A percentile compares a stretch with the other conserved stretches of the same genome.
phyloP scores from a whole-genome alignment of 2,888 invertebrate species.

The Dolichopus griseipennis region DNA sequence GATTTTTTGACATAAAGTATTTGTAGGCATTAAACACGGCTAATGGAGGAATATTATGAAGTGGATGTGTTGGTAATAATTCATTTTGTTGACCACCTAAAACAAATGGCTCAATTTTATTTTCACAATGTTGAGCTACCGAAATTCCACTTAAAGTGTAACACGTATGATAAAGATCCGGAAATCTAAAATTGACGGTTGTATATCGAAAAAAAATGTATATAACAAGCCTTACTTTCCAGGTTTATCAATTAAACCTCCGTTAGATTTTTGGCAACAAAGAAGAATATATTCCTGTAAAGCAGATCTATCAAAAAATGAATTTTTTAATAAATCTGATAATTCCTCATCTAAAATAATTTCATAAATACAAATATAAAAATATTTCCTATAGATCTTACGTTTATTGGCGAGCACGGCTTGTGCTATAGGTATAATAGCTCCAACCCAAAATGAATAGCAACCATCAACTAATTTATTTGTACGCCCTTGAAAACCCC shows the following conservation, averaged over 20 bases:
- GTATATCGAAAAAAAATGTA: not conserved
- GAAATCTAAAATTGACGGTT: conserved; percentile 49
- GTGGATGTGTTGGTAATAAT: conserved; percentile 66
- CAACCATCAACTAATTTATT: conserved; percentile 98
- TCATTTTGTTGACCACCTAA: conserved; percentile 62
- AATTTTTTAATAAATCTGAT: conserved; percentile 27
- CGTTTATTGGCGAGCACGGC: conserved; percentile 54
- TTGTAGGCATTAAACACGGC: conserved; percentile 47
- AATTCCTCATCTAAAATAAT: conserved; percentile 14
- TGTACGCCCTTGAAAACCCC: conserved; percentile 95
- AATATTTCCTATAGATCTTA: conserved; percentile 18
- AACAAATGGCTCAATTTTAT: conserved; percentile 46
- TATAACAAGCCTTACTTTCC: conserved; percentile 61
- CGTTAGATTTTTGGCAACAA: conserved; percentile 79
- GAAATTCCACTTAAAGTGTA: conserved; percentile 92
- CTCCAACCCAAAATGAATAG: conserved; percentile 99
- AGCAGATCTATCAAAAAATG: conserved; percentile 72
- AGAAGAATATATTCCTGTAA: conserved; percentile 91
- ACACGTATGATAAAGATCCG: conserved; percentile 95
- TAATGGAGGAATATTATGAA: conserved; percentile 72
- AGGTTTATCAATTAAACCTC: conserved; percentile 94
- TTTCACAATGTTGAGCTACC: conserved; percentile 69
- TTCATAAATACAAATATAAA: not conserved
- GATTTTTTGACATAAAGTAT: conserved; percentile 35
- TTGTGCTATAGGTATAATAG: conserved; percentile 79